Evolutionary conservation across 35 echinoderm and acorn worm genomes (phyloP).

Genomic region (Heliocidaris tuberculata): DNA sequence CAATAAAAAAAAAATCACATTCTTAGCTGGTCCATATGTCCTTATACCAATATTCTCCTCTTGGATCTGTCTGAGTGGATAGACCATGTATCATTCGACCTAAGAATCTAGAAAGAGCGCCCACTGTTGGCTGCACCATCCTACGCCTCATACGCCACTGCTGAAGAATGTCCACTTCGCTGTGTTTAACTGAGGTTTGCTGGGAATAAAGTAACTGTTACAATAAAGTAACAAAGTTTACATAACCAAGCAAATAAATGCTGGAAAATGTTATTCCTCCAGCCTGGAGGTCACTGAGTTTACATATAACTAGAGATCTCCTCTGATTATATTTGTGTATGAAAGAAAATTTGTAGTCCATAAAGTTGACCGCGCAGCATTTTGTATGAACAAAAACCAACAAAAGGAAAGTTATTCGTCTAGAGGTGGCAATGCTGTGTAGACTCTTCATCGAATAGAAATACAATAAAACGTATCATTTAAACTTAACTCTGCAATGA

Average conservation of each 20-base stretch:
- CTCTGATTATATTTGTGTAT: too few species aligned
- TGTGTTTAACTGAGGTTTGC: neutral
- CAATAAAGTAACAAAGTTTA: neutral
- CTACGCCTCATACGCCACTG: constrained; percentile 89
- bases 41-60: neutral
- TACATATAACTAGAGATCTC: neutral
- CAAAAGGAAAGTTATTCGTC: too few species aligned
- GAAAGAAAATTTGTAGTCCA: too few species aligned
- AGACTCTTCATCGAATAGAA: too few species aligned
- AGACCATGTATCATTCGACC: neutral
- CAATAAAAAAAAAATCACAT: neutral
- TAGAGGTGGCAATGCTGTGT: too few species aligned
- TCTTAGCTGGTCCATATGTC: neutral
- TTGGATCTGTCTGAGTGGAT: neutral
- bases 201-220: neutral
- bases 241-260: neutral
- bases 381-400: too few species aligned
- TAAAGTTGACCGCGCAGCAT: too few species aligned
- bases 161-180: constrained; percentile 85
- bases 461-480: too few species aligned
- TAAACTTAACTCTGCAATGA: too few species aligned
- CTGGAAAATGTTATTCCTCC: neutral
- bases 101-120: neutral
- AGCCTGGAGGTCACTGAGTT: neutral
- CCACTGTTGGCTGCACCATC: constrained; percentile 67